These are phyloP conservation scores for Drosophila repleta DNA, from an alignment of 1,140 invertebrate genomes.

Conservation along the genomic window DNA sequence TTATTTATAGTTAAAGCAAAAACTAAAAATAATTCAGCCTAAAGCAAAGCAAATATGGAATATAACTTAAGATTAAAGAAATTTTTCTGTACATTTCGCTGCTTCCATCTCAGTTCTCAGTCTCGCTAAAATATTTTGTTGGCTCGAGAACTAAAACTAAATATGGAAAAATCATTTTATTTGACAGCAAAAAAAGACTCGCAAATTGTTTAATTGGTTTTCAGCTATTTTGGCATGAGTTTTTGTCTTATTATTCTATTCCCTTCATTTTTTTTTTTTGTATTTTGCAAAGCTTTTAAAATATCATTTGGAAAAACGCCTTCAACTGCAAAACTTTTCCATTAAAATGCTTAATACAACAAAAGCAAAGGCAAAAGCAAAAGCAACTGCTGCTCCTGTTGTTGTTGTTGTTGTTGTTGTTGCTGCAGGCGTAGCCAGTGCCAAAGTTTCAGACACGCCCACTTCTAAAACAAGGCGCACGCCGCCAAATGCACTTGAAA, in stretches of 20 bases:
- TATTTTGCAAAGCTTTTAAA: conserved; percentile 71
- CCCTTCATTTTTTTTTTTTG: conserved; percentile 6
- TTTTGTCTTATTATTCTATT: no score
- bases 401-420: conserved; percentile 26
- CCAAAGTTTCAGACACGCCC: conserved; percentile 66
- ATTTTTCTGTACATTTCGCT: no score
- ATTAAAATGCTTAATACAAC: conserved; percentile 76
- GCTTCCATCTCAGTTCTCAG: no score
- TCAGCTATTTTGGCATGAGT: conserved; percentile 27
- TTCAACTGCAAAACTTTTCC: conserved; percentile 79
- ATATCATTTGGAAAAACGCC: conserved; percentile 75
- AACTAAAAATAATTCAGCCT: no score
- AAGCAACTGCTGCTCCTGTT: conserved; percentile 14
- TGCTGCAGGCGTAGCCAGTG: conserved; percentile 40
- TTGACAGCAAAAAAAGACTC: conserved; percentile 43
- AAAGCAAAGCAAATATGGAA: no score
- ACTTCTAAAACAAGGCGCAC: conserved; percentile 59
- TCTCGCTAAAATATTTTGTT: no score
- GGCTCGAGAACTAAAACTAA: not conserved
- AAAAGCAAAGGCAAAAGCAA: conserved; percentile 9
- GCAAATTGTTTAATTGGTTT: conserved; percentile 60
- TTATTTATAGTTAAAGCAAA: no score
- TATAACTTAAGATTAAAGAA: no score
- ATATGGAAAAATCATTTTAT: conserved; percentile 41
- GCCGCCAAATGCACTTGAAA: conserved; percentile 77